Evolutionary conservation across 1,140 invertebrate species (phyloP).

Genomic region (Achatina immaculata): DNA sequence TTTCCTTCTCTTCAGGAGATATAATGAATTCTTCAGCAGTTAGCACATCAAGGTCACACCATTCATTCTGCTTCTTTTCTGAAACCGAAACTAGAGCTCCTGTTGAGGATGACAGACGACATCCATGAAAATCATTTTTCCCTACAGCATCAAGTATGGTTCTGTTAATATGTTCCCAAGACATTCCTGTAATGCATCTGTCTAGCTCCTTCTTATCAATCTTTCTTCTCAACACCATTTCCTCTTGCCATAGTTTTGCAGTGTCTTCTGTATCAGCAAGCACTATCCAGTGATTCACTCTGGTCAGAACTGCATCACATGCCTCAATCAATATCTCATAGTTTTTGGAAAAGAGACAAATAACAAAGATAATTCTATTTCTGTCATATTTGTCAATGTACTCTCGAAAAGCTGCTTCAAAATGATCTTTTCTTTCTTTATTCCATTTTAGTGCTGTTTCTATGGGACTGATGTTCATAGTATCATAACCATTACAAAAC

Average conservation of each 20-base stretch:
- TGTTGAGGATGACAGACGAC: not conserved
- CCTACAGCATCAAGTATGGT: conserved; percentile 9
- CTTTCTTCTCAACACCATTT: conserved; percentile 32
- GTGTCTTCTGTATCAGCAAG: conserved; percentile 42
- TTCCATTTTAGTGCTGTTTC: conserved; percentile 39
- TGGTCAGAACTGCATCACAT: conserved; percentile 40
- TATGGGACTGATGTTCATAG: conserved; percentile 16
- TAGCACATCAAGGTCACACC: not conserved
- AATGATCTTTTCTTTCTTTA: conserved; percentile 40
- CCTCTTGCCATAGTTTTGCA: conserved; percentile 34
- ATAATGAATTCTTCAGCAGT: not conserved
- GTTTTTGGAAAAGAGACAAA: conserved; percentile 48
- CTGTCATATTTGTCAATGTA: conserved; percentile 38
- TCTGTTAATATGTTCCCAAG: conserved; percentile 45
- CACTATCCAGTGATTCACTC: conserved; percentile 46
- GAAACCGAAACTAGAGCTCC: not conserved
- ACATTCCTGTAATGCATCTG: conserved; percentile 43
- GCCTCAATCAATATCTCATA: conserved; percentile 46
- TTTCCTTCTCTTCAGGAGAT: too few relatives aligned
- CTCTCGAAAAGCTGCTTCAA: conserved; percentile 44
- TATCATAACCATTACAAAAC: conserved; percentile 43
- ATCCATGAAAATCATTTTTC: not conserved
- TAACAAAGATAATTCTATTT: conserved; percentile 43
- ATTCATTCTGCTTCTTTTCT: not conserved
- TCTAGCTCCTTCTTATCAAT: conserved; percentile 40